Evolutionary conservation across 2,113 vertebrate species (phyloP).

Genomic region (Alouatta palliata): DNA sequence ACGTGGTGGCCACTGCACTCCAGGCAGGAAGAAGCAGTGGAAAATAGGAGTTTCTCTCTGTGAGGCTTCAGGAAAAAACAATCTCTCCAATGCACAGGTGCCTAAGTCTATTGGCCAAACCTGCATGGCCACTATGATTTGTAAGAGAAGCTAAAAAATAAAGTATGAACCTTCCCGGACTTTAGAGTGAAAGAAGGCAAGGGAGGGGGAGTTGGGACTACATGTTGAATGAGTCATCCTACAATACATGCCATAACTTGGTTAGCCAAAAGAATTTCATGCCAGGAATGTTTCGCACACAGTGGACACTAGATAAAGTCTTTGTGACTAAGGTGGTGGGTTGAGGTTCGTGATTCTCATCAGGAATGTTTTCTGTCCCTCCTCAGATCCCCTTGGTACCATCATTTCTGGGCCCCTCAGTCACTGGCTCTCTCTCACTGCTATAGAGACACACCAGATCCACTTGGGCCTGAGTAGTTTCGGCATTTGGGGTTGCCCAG

Average conservation of each 20-base stretch:
- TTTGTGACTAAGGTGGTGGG: background rate
- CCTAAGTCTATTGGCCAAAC: background rate
- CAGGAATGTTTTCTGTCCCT: background rate
- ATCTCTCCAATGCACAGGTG: background rate
- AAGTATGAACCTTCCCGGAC: background rate
- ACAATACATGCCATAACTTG: too few relatives aligned
- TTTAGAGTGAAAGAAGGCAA: background rate
- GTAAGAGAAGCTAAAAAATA: background rate
- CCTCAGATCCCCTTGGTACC: background rate
- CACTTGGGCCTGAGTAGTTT: too few relatives aligned
- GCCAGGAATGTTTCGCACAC: too few relatives aligned
- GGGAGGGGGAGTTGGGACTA: background rate
- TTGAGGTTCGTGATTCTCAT: too few relatives aligned
- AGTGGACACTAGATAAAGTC: background rate
- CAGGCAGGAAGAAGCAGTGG: background rate
- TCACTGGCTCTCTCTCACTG: background rate
- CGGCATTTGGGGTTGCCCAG: background rate
- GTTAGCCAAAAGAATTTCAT: background rate
- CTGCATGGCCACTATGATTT: background rate
- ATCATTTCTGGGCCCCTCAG: background rate
- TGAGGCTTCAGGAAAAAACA: background rate
- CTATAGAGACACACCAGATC: background rate
- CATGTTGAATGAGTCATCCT: background rate
- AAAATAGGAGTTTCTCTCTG: background rate
- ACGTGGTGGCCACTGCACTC: too few relatives aligned